phyloP scores from a whole-genome alignment of 2,888 invertebrate genomes.

The Watsonalla binaria region DNA sequence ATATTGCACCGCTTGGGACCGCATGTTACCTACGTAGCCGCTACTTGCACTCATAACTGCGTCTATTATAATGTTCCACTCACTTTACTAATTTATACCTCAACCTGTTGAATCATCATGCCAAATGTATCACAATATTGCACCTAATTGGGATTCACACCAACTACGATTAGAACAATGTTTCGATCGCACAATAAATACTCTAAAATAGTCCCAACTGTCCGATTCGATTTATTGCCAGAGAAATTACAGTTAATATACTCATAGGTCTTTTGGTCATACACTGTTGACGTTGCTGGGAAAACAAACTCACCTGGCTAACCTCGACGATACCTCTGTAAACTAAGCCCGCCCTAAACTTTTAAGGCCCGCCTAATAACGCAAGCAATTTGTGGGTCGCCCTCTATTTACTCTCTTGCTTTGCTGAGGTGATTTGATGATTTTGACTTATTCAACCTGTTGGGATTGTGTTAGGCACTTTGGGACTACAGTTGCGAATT shows the following conservation, averaged over 20 bases:
- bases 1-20: constrained; percentile 55
- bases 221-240: not conserved
- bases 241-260: constrained; percentile 30
- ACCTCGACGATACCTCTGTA: constrained; percentile 69
- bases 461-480: constrained; percentile 40
- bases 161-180: not conserved
- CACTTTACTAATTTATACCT: not conserved
- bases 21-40: constrained; percentile 10
- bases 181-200: not conserved
- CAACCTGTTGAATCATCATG: not conserved
- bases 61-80: not conserved
- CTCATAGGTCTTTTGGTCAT: constrained; percentile 36
- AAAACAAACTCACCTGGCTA: constrained; percentile 67
- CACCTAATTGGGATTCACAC: not conserved
- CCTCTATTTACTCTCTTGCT: constrained; percentile 72
- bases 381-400: constrained; percentile 72
- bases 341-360: constrained; percentile 72
- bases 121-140: not conserved
- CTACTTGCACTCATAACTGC: constrained; percentile 1
- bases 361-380: constrained; percentile 75
- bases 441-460: constrained; percentile 73
- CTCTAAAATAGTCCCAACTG: not conserved
- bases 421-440: constrained; percentile 75
- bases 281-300: constrained; percentile 59
- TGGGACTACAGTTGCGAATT: constrained; percentile 33